Conservation (phyloP, 2,113 vertebrate species). For the Martes martes region DNA sequence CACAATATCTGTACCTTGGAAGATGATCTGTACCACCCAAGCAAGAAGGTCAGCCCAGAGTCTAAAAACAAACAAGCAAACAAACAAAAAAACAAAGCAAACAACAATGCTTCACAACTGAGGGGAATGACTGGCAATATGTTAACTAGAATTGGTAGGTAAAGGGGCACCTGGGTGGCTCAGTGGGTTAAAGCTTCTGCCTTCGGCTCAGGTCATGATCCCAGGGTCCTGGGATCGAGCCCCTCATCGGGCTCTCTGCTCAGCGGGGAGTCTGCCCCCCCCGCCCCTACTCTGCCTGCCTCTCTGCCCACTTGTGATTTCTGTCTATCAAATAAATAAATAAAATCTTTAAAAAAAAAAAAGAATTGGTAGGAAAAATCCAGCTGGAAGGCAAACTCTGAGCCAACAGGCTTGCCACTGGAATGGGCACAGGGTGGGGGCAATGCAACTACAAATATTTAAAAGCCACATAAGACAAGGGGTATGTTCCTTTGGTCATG, state of each 20-base stretch:
- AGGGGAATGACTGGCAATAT: background rate
- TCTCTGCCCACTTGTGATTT: too few relatives aligned
- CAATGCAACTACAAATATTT: background rate
- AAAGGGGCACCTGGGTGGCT: too few relatives aligned
- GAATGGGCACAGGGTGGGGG: background rate
- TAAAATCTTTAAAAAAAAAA: too few relatives aligned
- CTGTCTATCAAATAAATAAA: too few relatives aligned
- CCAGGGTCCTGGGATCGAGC: too few relatives aligned
- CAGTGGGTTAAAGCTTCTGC: too few relatives aligned
- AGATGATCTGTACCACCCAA: conserved; percentile 35
- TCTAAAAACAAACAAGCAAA: background rate
- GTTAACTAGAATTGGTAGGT: background rate
- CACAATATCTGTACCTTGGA: background rate
- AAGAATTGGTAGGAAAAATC: background rate
- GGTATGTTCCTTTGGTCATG: accelerated
- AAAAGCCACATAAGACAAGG: background rate
- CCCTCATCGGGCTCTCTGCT: too few relatives aligned
- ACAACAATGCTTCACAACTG: background rate
- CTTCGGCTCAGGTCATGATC: too few relatives aligned
- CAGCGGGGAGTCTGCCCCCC: too few relatives aligned
- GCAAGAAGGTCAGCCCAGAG: background rate
- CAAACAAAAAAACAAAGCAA: background rate
- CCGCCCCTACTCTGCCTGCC: too few relatives aligned
- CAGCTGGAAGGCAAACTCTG: background rate
- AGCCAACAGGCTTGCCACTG: background rate